phyloP scores from a whole-genome alignment of 2,888 invertebrate species.

The Drosophila robusta region DNA sequence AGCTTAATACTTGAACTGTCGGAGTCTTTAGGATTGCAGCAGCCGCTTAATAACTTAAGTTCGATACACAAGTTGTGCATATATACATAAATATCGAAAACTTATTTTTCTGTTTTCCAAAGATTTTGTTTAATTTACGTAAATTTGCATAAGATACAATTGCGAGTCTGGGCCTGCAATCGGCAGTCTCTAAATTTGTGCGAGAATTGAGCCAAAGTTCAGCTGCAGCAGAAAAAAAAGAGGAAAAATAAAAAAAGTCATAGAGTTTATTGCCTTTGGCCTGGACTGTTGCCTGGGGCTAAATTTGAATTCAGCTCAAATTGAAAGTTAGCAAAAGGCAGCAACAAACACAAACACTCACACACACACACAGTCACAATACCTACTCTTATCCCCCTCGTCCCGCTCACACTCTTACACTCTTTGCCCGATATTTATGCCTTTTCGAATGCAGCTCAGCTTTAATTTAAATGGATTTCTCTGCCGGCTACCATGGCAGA shows the following conservation, averaged over 20 bases:
- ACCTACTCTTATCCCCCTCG: neutral
- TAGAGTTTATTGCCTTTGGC: conserved; percentile 68
- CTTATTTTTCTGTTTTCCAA: conserved; percentile 79
- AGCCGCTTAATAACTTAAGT: conserved; percentile 62
- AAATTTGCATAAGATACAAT: conserved; percentile 80
- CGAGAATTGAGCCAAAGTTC: conserved; percentile 79
- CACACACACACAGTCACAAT: conserved; percentile 17
- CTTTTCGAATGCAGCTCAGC: conserved; percentile 80
- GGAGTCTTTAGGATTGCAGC: conserved; percentile 28
- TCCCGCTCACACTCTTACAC: neutral
- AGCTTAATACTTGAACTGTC: neutral
- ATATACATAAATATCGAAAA: conserved; percentile 65
- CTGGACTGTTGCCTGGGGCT: conserved; percentile 45
- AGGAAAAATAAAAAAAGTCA: conserved; percentile 16
- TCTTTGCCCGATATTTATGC: conserved; percentile 65
- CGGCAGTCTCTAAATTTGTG: conserved; percentile 71
- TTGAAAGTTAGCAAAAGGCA: conserved; percentile 73
- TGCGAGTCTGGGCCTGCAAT: conserved; percentile 26
- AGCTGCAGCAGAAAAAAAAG: conserved; percentile 32
- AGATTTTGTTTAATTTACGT: conserved; percentile 80
- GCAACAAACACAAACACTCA: conserved; percentile 34
- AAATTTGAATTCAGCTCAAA: conserved; percentile 79
- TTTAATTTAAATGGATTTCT: conserved; percentile 80
- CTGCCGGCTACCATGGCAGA: conserved; percentile 54
- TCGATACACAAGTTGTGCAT: conserved; percentile 75